Conservation (phyloP, 2,797 vertebrate species). For the Rhinogobio ventralis region DNA sequence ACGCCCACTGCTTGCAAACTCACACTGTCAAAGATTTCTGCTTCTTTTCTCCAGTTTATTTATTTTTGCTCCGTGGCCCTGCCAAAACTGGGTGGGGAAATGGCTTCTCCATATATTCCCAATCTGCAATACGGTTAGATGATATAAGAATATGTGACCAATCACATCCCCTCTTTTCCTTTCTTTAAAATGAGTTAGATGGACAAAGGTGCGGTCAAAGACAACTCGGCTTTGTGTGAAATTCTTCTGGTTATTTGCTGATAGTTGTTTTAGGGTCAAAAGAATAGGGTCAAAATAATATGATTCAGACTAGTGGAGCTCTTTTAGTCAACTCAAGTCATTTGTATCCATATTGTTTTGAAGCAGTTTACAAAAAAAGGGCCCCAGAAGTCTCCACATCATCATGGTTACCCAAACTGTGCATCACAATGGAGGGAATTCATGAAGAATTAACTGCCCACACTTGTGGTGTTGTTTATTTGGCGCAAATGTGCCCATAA, state of each 20-base stretch:
- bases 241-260: neutral
- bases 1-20: conserved; percentile 46
- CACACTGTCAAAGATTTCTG: conserved; percentile 38
- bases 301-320: neutral
- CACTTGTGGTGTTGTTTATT: neutral
- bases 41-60: conserved; percentile 36
- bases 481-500: neutral
- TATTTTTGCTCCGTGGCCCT: conserved; percentile 10
- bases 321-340: neutral
- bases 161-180: neutral
- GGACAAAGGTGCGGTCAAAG: neutral
- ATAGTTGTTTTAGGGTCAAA: conserved; percentile 4
- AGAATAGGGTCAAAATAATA: neutral
- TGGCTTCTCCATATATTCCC: neutral
- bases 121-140: neutral
- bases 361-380: neutral
- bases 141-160: conserved; percentile 9
- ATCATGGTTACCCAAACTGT: neutral
- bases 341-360: neutral
- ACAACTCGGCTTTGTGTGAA: neutral
- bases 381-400: neutral
- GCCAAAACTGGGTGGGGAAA: conserved; percentile 34
- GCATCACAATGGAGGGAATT: neutral
- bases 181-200: neutral
- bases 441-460: neutral